Conservation (phyloP, 2,888 invertebrate species). For the Leptopilina myrica region DNA sequence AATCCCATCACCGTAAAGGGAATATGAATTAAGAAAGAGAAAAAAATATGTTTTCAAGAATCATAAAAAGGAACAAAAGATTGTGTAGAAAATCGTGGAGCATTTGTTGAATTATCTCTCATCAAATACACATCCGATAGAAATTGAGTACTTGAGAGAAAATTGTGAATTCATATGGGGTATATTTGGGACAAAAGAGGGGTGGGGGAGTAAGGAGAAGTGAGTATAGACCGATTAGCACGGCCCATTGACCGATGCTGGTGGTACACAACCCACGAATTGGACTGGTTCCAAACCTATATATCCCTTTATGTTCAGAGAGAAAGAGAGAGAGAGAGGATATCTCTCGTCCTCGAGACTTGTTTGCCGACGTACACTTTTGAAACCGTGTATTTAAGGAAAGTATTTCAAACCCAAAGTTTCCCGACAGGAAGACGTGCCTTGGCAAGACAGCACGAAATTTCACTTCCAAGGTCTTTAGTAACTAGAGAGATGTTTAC, state of each 20-base stretch:
- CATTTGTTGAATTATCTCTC: no score
- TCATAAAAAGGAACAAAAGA: no score
- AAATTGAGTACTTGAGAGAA: no score
- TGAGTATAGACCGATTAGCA: constrained; percentile 71
- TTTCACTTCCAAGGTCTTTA: constrained; percentile 24
- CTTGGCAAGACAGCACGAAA: constrained; percentile 13
- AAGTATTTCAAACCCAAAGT: constrained; percentile 54
- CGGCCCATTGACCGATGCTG: constrained; percentile 72
- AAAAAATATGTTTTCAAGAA: no score
- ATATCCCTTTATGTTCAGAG: constrained; percentile 63
- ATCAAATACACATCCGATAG: no score
- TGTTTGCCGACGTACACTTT: constrained; percentile 55
- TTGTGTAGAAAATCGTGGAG: no score
- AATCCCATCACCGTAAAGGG: no score
- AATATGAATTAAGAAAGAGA: neutral
- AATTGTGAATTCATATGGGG: neutral
- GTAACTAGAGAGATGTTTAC: constrained; percentile 16
- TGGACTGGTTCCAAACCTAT: constrained; percentile 70
- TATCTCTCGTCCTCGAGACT: constrained; percentile 46
- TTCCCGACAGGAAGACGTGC: constrained; percentile 47
- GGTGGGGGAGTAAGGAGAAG: constrained; percentile 58
- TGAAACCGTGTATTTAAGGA: constrained; percentile 37
- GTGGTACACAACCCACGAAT: constrained; percentile 71
- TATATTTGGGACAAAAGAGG: constrained; percentile 59
- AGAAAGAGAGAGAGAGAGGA: constrained; percentile 37